phyloP scores from a whole-genome alignment of 2,888 invertebrate species.

The Cantharis flavilabris region DNA sequence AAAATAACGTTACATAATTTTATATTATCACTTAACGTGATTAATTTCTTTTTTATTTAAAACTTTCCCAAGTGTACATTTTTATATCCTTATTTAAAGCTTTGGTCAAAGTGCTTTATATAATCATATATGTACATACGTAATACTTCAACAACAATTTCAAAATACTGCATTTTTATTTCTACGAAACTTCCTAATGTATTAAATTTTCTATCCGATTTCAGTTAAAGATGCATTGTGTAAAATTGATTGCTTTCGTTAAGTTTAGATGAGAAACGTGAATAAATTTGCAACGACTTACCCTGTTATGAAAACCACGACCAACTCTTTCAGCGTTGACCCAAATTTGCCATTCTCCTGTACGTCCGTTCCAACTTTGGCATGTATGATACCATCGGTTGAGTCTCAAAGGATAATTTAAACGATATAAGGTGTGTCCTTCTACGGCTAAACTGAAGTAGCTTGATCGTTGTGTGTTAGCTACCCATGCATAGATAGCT shows the following conservation, averaged over 20 bases:
- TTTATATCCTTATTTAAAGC: neutral
- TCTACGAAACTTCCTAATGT: neutral
- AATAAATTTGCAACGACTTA: conserved; percentile 56
- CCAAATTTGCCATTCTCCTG: conserved; percentile 91
- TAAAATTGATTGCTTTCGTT: neutral
- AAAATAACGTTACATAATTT: neutral
- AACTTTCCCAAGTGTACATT: neutral
- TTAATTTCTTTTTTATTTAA: neutral
- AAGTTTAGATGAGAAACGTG: too few relatives aligned
- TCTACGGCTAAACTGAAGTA: conserved; percentile 82
- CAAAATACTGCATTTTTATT: neutral
- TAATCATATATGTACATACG: neutral
- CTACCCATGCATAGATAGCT: conserved; percentile 78
- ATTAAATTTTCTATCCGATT: neutral
- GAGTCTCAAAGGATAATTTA: conserved; percentile 70
- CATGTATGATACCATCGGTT: conserved; percentile 86
- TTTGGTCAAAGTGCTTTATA: neutral
- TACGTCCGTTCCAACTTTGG: conserved; percentile 86
- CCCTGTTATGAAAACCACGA: conserved; percentile 84
- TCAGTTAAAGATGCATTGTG: neutral
- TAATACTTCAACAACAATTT: neutral
- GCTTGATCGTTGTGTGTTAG: conserved; percentile 79
- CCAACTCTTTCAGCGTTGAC: conserved; percentile 84
- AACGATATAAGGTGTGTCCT: conserved; percentile 80
- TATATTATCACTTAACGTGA: neutral